Percentiles rank a stretch among this genome's conserved stretches.
phyloP scores from a whole-genome alignment of 2,113 vertebrate genomes.

The Balaenoptera acutorostrata region DNA sequence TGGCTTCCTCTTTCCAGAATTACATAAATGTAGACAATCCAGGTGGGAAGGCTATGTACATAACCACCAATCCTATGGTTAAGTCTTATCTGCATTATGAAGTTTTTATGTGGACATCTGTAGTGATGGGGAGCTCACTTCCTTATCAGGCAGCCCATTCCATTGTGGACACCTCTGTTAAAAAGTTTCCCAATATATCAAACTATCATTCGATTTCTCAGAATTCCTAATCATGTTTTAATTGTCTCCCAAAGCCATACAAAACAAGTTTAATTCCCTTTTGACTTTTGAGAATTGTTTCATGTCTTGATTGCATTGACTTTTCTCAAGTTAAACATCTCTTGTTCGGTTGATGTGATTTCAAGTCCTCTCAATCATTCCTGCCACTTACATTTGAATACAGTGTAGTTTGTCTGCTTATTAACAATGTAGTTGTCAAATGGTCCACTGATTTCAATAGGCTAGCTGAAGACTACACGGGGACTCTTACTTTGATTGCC shows the following conservation, averaged over 20 bases:
- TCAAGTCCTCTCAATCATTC: neutral
- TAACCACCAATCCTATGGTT: neutral
- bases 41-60: neutral
- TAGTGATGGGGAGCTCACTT: neutral
- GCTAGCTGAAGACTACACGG: neutral
- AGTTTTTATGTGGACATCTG: neutral
- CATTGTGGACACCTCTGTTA: neutral
- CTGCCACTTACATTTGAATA: neutral
- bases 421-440: neutral
- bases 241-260: neutral
- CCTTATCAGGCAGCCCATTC: neutral
- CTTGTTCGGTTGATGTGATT: neutral
- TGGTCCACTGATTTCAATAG: neutral
- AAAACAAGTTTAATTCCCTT: neutral
- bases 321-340: neutral
- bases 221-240: neutral
- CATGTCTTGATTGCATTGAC: neutral
- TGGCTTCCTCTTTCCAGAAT: neutral
- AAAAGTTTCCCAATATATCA: neutral
- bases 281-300: neutral
- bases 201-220: neutral
- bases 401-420: neutral
- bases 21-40: neutral
- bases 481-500: neutral
- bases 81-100: neutral